Evolutionary conservation across 2,888 invertebrate genomes (phyloP), one percentile per base, ranked within the genome.

Genomic region (Ectemnius cavifrons): DNA sequence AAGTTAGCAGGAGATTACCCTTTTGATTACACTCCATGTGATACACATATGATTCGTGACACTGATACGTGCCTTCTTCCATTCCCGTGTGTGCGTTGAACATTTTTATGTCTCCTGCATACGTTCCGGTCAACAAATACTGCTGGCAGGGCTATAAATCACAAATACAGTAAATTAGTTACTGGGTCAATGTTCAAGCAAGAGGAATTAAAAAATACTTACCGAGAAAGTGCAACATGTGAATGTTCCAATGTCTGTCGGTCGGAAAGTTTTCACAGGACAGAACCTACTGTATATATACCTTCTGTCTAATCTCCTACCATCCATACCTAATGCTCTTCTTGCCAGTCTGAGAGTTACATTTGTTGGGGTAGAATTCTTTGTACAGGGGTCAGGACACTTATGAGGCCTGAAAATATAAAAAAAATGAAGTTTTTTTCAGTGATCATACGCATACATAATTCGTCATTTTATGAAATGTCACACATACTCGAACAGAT

Each of bases 31-130:
- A 93, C 91, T 96, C 94, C 88, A 97, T 93, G 84, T 97, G 95
- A 81, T 96, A 95, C 59, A 99, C 94, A 71, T 96, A 96, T 1
- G 97, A 96, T 77, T 96, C 96, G 91, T 98, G 98, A 71, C 98
- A 97, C 75, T 94, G 94, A 85, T 94, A 94, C 57, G 95, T 94
- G 66, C 94, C 94, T 84, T 97, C 96, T 86, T 98, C 97, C 73
- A 94, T 94, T 16, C 96, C 97, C 60, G 95, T 95, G 85, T 95
- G 95, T 56, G 97, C 91, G 90, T 97, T 98, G 91, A 96, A 97
- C 83, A 97, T 93, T 87, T 97, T 95, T 16, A 99, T 94, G 88
- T 98, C 98, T 14, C 99, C 99, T 49, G 95, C 93, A 78, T 97
- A 97, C 2, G 98, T 97, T 61, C 99, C 99, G 66, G 97, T 94